Percentiles rank a stretch among this genome's conserved stretches.
These are phyloP conservation scores for Eurytoma adleriae DNA, from an alignment of 2,888 invertebrate species.

Conservation along the genomic window DNA sequence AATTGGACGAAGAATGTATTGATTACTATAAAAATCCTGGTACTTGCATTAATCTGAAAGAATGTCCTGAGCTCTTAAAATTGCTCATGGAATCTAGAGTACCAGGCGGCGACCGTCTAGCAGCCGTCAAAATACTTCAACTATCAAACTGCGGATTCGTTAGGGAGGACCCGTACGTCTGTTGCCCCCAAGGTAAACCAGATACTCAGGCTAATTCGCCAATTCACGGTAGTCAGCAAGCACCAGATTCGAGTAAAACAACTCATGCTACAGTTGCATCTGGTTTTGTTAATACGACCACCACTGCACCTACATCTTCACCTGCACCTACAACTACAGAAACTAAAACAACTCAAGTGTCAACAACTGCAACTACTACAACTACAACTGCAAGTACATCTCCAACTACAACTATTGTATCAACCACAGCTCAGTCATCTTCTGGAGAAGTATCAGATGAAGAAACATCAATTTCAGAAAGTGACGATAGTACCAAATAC, in stretches of 20 bases:
- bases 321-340: neutral
- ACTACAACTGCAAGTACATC: neutral
- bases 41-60: neutral
- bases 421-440: neutral
- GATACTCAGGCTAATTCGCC: too few species aligned
- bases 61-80: neutral
- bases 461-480: too few species aligned
- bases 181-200: slow-evolving; percentile 76
- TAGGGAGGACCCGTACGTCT: slow-evolving; percentile 80
- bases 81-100: neutral
- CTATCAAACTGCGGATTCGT: slow-evolving; percentile 83
- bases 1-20: neutral
- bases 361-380: neutral
- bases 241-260: too few species aligned
- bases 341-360: neutral
- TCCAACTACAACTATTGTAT: neutral
- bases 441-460: too few species aligned
- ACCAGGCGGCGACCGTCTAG: neutral
- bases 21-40: neutral
- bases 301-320: neutral
- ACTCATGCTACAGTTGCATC: too few species aligned
- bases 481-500: too few species aligned
- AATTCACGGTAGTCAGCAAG: too few species aligned
- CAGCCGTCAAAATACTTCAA: slow-evolving; percentile 77
- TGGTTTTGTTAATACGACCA: too few species aligned